phyloP scores from a whole-genome alignment of 2,113 vertebrate species.

The Budorcas taxicolor region DNA sequence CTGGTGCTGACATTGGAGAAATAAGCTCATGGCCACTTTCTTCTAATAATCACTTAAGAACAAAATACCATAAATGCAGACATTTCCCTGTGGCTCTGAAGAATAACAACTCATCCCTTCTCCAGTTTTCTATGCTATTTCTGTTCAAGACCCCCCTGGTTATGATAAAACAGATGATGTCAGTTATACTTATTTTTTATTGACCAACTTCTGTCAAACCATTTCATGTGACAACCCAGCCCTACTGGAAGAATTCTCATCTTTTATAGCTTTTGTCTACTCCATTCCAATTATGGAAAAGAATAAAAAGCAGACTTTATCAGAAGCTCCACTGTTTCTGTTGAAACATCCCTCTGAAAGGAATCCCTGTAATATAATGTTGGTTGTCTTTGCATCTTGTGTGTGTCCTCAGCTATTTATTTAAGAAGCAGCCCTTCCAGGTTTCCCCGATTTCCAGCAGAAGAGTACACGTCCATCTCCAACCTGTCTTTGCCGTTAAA shows the following conservation, averaged over 20 bases:
- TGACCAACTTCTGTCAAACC: background rate
- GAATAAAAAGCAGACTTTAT: background rate
- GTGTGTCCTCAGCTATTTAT: constrained; percentile 83
- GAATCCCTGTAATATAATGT: background rate
- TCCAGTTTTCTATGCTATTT: background rate
- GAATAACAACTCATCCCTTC: background rate
- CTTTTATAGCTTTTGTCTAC: background rate
- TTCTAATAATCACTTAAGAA: background rate
- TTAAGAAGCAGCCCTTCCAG: constrained; percentile 80
- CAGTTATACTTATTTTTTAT: background rate
- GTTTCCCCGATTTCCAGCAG: constrained; percentile 76
- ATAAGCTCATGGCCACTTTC: background rate
- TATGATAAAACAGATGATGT: background rate
- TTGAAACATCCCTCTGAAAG: background rate
- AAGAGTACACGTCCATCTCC: background rate
- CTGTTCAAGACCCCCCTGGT: background rate
- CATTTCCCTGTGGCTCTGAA: background rate
- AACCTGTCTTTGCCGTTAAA: constrained; percentile 78
- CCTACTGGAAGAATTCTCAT: background rate
- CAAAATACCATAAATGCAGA: background rate
- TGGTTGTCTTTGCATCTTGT: background rate
- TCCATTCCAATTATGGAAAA: background rate
- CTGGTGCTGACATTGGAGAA: background rate
- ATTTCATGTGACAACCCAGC: background rate
- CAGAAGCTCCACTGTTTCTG: background rate